Conservation (phyloP, 2,113 vertebrate species). For the Dendrocopos noguchii region DNA sequence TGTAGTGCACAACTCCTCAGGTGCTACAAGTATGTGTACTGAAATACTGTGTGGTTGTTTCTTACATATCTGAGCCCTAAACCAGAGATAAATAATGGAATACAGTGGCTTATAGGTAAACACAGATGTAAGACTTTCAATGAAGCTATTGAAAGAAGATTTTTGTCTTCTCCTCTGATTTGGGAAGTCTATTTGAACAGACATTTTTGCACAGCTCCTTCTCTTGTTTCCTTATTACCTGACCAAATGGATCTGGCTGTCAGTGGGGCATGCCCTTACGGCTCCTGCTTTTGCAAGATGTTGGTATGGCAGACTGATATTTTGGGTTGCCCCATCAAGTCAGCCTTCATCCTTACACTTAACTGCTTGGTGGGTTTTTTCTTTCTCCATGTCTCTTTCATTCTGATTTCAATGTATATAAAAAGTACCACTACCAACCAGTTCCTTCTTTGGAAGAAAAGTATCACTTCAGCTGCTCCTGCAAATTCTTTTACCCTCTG, state of each 20-base stretch:
- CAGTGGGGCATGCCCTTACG: neutral
- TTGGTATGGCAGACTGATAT: neutral
- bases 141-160: neutral
- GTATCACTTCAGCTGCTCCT: conserved; percentile 46
- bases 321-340: neutral
- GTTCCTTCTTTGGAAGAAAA: conserved; percentile 19
- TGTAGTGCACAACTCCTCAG: neutral
- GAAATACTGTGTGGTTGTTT: neutral
- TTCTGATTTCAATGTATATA: neutral
- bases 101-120: neutral
- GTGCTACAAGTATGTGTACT: neutral
- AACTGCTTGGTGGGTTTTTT: neutral
- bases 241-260: neutral
- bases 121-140: neutral
- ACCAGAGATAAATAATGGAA: neutral
- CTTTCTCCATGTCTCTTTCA: neutral
- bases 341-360: neutral
- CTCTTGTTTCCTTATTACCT: neutral
- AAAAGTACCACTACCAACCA: conserved; percentile 29
- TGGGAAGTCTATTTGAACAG: neutral
- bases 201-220: neutral
- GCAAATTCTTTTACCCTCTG: conserved; percentile 53
- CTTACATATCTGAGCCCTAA: neutral
- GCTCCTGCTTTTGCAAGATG: neutral
- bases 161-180: neutral